Percentiles rank a stretch among this genome's conserved stretches.
Conservation (phyloP, 2,888 invertebrate species). For the Cryptus viduatorius region DNA sequence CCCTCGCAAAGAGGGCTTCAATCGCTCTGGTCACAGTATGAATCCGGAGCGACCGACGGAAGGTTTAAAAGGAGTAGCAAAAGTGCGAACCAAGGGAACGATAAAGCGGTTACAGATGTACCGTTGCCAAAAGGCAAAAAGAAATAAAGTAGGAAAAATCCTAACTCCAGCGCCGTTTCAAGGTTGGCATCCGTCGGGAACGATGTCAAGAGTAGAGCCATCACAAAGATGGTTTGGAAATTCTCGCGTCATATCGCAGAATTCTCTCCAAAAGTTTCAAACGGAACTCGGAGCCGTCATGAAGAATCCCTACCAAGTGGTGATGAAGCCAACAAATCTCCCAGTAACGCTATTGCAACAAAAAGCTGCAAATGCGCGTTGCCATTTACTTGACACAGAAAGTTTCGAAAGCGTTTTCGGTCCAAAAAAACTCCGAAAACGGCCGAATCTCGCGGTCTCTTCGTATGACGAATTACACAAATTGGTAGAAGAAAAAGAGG, state of each 20-base stretch:
- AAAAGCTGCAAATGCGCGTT: slow-evolving; percentile 94
- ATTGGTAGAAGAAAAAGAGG: slow-evolving; percentile 89
- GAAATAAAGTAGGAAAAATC: slow-evolving; percentile 96
- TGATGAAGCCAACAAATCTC: slow-evolving; percentile 98
- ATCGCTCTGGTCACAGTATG: slow-evolving; percentile 96
- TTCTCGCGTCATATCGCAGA: slow-evolving; percentile 97
- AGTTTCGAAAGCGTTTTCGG: slow-evolving; percentile 98
- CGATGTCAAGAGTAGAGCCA: slow-evolving; percentile 97
- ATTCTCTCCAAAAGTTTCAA: slow-evolving; percentile 95
- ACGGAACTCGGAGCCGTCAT: slow-evolving; percentile 97
- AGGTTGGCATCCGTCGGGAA: slow-evolving; percentile 94
- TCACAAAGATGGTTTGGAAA: slow-evolving; percentile 99
- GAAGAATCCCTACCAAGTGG: slow-evolving; percentile 98
- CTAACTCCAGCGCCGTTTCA: slow-evolving; percentile 98
- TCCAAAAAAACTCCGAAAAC: slow-evolving; percentile 95
- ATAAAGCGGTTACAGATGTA: slow-evolving; percentile 99
- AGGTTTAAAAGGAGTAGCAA: slow-evolving; percentile 93
- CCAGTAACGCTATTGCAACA: slow-evolving; percentile 98
- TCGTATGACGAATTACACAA: slow-evolving; percentile 93
- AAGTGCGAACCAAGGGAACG: slow-evolving; percentile 95
- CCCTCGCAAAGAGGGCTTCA: slow-evolving; percentile 94
- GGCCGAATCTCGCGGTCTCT: slow-evolving; percentile 91
- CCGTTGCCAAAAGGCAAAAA: slow-evolving; percentile 97
- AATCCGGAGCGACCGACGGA: slow-evolving; percentile 95
- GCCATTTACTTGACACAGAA: slow-evolving; percentile 98